A percentile compares a stretch with the other conserved stretches of the same genome.
These are phyloP conservation scores for Acanthornis magna DNA, from an alignment of 2,797 vertebrate species.

Conservation along the genomic window DNA sequence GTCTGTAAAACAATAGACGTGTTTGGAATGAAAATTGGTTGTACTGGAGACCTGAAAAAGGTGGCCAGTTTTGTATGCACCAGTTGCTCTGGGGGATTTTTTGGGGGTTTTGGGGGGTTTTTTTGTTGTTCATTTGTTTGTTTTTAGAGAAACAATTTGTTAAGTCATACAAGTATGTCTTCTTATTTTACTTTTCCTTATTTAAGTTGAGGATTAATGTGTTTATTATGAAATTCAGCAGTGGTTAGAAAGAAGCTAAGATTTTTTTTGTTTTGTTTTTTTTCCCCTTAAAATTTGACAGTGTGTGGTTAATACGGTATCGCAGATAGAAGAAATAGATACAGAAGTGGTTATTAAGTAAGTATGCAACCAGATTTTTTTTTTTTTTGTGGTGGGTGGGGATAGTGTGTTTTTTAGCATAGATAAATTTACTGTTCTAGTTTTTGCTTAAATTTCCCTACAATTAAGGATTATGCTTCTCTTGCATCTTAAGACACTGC, in stretches of 20 bases:
- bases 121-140: not conserved
- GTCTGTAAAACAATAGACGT: not conserved
- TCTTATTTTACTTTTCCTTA: not conserved
- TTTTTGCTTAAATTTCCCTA: not conserved
- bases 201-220: not conserved
- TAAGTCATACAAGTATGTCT: not conserved
- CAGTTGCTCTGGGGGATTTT: not conserved
- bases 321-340: slow-evolving; percentile 91
- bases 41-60: not conserved
- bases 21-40: not conserved
- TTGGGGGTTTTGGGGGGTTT: not conserved
- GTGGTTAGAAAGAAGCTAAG: slow-evolving; percentile 44
- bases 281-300: slow-evolving; percentile 64
- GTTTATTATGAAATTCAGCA: not conserved
- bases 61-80: not conserved
- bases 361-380: slow-evolving; percentile 74
- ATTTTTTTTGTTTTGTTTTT: slow-evolving; percentile 33
- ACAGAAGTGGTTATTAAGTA: slow-evolving; percentile 89
- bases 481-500: not conserved
- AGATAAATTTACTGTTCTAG: not conserved
- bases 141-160: not conserved
- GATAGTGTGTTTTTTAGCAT: not conserved
- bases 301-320: slow-evolving; percentile 88
- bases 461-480: not conserved
- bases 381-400: not conserved